These are phyloP conservation scores for Spisula subtruncata DNA, from an alignment of 2,888 invertebrate genomes.

Conservation along the genomic window DNA sequence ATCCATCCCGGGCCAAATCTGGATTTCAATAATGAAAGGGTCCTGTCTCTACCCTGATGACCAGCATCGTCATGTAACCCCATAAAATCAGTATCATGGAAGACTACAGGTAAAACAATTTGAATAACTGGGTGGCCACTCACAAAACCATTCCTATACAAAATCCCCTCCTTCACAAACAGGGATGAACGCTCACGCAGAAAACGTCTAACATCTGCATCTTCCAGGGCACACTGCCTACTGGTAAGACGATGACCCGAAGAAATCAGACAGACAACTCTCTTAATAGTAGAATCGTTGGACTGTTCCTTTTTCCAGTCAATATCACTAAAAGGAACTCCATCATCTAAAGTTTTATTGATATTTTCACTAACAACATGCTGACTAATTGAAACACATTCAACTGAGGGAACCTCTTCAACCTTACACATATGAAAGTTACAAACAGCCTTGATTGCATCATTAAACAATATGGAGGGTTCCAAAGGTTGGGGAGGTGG, in stretches of 20 bases:
- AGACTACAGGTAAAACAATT: not conserved
- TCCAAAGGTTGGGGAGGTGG: too few species aligned
- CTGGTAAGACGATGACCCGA: not conserved
- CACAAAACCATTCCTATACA: not conserved
- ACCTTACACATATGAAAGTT: too few species aligned
- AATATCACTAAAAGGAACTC: conserved; percentile 1
- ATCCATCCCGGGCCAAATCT: conserved; percentile 10
- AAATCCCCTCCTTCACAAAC: not conserved
- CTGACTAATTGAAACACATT: not conserved
- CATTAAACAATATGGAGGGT: too few species aligned
- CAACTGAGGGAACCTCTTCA: too few species aligned
- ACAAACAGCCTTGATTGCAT: too few species aligned
- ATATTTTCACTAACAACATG: not conserved
- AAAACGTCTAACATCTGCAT: not conserved
- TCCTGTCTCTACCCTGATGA: conserved; percentile 24
- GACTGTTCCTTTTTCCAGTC: conserved; percentile 27
- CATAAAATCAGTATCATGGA: not conserved
- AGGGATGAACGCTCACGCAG: not conserved
- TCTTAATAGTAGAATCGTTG: not conserved
- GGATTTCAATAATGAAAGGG: not conserved
- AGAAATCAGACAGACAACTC: not conserved
- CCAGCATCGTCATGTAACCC: conserved; percentile 23
- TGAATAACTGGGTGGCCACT: conserved; percentile 9
- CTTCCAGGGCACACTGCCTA: not conserved
- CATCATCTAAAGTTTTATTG: not conserved